Conservation (phyloP, 2,797 vertebrate genomes). For the Trachurus trachurus region DNA sequence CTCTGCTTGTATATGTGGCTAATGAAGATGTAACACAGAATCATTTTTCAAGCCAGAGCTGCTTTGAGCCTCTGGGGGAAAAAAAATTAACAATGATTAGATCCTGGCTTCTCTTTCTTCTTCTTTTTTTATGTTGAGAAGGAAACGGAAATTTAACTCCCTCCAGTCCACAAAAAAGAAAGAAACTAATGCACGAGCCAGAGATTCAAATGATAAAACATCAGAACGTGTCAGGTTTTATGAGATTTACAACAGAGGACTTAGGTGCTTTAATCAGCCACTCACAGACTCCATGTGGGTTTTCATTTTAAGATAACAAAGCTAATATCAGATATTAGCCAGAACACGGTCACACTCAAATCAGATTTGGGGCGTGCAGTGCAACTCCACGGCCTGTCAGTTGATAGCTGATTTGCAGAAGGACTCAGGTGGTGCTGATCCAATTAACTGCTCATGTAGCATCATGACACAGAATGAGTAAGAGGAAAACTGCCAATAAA, state of each 20-base stretch:
- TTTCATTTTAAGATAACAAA: conserved; percentile 30
- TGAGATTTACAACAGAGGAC: conserved; percentile 12
- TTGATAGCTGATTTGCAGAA: conserved; percentile 54
- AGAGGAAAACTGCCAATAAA: conserved; percentile 68
- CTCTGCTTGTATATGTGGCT: background rate
- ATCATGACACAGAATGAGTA: conserved; percentile 44
- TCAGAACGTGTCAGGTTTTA: background rate
- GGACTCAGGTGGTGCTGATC: conserved; percentile 73
- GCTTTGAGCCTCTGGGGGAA: background rate
- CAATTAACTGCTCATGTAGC: conserved; percentile 52
- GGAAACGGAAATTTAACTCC: background rate
- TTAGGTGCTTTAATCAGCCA: conserved; percentile 15
- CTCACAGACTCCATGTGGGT: background rate
- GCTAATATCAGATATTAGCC: conserved; percentile 23
- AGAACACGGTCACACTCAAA: conserved; percentile 20
- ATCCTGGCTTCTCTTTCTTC: background rate
- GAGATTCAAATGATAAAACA: background rate
- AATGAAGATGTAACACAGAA: conserved; percentile 17
- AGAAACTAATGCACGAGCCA: background rate
- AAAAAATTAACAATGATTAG: background rate
- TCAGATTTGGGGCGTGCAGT: conserved; percentile 15
- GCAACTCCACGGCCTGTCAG: conserved; percentile 44
- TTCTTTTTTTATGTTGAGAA: background rate
- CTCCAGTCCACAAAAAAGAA: background rate
- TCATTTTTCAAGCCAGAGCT: background rate